phyloP scores from a whole-genome alignment of 2,113 vertebrate species.

The Murina feae region DNA sequence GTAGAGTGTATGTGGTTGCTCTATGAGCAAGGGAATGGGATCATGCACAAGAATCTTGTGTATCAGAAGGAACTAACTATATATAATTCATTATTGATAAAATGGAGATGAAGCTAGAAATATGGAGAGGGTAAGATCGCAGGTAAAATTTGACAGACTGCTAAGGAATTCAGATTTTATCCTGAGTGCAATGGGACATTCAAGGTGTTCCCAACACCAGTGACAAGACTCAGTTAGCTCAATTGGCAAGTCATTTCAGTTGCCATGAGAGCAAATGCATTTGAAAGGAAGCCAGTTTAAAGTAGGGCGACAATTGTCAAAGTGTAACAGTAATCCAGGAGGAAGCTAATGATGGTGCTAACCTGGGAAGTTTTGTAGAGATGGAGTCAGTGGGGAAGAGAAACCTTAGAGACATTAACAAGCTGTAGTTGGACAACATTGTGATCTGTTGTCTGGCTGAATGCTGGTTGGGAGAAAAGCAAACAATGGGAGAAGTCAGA shows the following conservation, averaged over 20 bases:
- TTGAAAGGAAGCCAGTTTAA: not conserved
- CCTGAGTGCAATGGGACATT: too few relatives aligned
- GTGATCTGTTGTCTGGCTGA: not conserved
- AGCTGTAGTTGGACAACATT: not conserved
- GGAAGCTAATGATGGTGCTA: not conserved
- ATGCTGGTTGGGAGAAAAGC: not conserved
- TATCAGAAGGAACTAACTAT: not conserved
- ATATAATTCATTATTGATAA: not conserved
- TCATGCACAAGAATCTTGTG: not conserved
- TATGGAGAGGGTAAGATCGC: not conserved
- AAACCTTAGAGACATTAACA: not conserved
- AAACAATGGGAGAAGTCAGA: not conserved
- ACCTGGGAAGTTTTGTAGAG: not conserved
- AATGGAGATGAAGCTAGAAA: not conserved
- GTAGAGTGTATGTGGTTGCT: not conserved
- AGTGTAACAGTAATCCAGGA: not conserved
- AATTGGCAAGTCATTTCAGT: not conserved
- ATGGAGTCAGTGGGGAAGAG: not conserved
- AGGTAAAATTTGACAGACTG: not conserved
- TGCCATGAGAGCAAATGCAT: not conserved
- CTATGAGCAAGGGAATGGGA: accelerated
- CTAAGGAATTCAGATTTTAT: not conserved
- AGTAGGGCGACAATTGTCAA: not conserved
- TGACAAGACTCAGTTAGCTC: not conserved
- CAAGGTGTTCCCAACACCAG: not conserved